Base-by-base conservation (phyloP, 2,113 vertebrate species). In the Bujurquina vittata region DNA sequence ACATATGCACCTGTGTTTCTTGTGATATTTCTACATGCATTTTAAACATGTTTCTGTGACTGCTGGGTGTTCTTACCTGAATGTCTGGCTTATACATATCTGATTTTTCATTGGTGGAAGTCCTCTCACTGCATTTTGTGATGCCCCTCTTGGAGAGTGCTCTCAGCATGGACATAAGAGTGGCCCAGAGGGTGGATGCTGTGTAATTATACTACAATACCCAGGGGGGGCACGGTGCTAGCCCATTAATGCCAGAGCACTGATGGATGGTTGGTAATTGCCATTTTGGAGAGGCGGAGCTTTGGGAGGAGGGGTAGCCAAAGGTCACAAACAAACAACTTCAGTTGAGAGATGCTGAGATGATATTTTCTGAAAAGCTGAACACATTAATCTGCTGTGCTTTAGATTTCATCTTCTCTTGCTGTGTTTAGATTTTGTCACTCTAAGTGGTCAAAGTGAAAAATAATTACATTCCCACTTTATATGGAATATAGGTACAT, bases 201-300 rank as follows among this genome's bases (percentile, higher is more conserved):
- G 82, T 75, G 62, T 93, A 92, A 93, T 94, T 91, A 93, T 86
- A 81, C 88, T 80, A 93, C 91, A 92, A 91, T 88, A 84, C 90
- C 85, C 90, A n/a, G 74, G 17, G 83, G 84, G 91, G 91, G 15
- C 67, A 62, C 0, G 29, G 85, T 79, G 76, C 80, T 7, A 35
- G 60, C 78, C 31, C 81, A 87, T 92, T 91, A 87, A 91, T 88
- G 86, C 84, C 90, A 88, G 10, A 72, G 72, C 62, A 81, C 79
- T 91, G 93, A 92, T 89, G 79, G 92, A 94, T 77, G 84, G 87
- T 72, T 73, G 84, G 88, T 89, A 84, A 90, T 93, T 87, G 88
- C 79, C 73, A 58, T 81, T 81, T 83, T 58, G 52, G 67, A 73
- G 83, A 79, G 80, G 49, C 15, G 56, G 58, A 29, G 80, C 76